These are phyloP conservation scores for Papilio aristodemus DNA, from an alignment of 1,140 invertebrate species.

Conservation along the genomic window DNA sequence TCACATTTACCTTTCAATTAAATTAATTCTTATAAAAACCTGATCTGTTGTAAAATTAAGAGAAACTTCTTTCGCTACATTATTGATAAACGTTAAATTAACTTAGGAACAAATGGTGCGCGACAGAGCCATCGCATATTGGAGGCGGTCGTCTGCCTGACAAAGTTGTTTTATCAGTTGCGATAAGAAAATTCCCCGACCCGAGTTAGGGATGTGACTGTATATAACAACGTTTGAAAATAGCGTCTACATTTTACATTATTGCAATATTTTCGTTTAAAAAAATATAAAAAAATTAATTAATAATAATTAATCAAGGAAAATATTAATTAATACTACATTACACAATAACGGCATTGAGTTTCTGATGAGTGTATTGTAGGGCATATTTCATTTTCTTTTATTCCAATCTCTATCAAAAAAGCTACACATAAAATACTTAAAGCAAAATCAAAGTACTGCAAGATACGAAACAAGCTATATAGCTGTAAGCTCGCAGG, in stretches of 20 bases:
- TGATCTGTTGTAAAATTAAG: neutral
- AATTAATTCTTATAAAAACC: neutral
- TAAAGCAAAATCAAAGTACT: too few species aligned
- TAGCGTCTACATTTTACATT: neutral
- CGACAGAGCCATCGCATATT: slow-evolving; percentile 56
- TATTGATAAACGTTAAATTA: slow-evolving; percentile 66
- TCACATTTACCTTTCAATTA: neutral
- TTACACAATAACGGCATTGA: too few species aligned
- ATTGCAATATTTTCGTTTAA: too few species aligned
- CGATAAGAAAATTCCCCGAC: slow-evolving; percentile 49
- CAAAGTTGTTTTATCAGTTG: slow-evolving; percentile 69
- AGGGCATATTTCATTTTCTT: too few species aligned
- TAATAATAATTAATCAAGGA: too few species aligned
- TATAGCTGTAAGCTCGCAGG: slow-evolving; percentile 29
- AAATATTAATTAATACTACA: too few species aligned
- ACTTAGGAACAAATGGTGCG: slow-evolving; percentile 64
- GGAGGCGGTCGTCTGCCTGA: slow-evolving; percentile 55
- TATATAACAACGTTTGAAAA: neutral
- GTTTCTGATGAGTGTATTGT: too few species aligned
- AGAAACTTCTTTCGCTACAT: slow-evolving; percentile 38
- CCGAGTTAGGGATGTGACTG: neutral
- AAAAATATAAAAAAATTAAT: too few species aligned
- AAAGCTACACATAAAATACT: too few species aligned
- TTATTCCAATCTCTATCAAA: too few species aligned
- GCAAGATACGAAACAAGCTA: too few species aligned